A percentile compares a stretch with the other conserved stretches of the same genome.
Conservation (phyloP, 1,140 invertebrate species). For the Bombus soroeensis region DNA sequence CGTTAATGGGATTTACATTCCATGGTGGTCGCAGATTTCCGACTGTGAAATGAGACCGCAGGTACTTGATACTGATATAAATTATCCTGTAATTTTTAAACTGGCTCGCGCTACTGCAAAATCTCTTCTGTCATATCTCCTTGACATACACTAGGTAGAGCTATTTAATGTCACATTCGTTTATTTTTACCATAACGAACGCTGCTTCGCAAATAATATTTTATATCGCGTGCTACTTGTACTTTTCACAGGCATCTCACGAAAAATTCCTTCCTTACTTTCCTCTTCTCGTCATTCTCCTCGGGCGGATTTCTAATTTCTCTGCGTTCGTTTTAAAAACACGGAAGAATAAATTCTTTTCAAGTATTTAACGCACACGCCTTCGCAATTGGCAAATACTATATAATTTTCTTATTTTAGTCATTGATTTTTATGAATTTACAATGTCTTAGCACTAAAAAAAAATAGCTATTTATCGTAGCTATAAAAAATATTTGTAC, state of each 20-base stretch:
- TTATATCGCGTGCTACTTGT: background rate
- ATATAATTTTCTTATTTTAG: background rate
- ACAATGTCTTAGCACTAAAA: too few species aligned
- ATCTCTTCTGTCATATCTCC: background rate
- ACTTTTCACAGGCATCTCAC: background rate
- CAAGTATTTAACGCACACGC: too few species aligned
- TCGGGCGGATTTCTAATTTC: background rate
- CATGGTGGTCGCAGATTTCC: background rate
- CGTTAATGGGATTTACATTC: conserved; percentile 41
- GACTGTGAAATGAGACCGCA: conserved; percentile 19
- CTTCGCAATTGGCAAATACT: too few species aligned
- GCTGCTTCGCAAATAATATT: background rate
- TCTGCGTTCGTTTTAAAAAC: too few species aligned
- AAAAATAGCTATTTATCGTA: too few species aligned
- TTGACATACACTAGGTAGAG: background rate
- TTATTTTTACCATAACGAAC: background rate
- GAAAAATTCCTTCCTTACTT: background rate
- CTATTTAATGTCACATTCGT: background rate
- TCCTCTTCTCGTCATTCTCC: background rate
- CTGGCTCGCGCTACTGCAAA: background rate
- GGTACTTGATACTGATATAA: conserved; percentile 20
- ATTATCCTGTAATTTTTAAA: conserved; percentile 34
- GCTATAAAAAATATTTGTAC: too few species aligned
- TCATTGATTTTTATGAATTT: background rate
- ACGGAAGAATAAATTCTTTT: too few species aligned